phyloP scores from a whole-genome alignment of 92 coral and sea anemone species.

The Blastomussa wellsi region DNA sequence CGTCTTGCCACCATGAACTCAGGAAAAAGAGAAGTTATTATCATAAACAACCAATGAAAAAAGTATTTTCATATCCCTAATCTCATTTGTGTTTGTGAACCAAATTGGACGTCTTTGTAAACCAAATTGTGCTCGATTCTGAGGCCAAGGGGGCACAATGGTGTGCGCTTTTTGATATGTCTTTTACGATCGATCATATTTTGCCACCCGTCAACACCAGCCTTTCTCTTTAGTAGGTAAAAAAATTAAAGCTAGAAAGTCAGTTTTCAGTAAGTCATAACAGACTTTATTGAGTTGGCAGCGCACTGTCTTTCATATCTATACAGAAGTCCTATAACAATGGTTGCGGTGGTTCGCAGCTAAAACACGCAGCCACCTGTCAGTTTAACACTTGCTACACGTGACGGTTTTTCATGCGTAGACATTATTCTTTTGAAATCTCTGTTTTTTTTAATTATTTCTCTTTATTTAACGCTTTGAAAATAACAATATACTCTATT shows the following conservation, averaged over 20 bases:
- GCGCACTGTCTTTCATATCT: constrained; percentile 1
- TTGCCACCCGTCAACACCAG: background rate
- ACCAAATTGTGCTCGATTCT: background rate
- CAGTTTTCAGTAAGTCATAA: background rate
- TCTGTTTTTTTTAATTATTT: background rate
- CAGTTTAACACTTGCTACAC: background rate
- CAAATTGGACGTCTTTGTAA: background rate
- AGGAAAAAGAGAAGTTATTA: background rate
- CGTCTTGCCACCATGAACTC: background rate
- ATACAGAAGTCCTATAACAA: constrained; percentile 33
- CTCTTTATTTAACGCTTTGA: constrained; percentile 18
- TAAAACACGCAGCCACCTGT: constrained; percentile 29
- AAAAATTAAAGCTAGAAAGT: background rate
- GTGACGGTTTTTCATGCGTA: background rate
- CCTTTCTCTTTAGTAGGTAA: background rate
- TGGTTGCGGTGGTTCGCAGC: constrained; percentile 23
- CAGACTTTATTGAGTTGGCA: constrained; percentile 9
- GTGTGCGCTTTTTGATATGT: background rate
- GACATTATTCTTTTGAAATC: constrained; percentile 6
- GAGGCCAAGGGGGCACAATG: background rate
- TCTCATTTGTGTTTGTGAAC: background rate
- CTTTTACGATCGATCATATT: too few relatives aligned
- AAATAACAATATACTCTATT: constrained; percentile 37
- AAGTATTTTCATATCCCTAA: background rate
- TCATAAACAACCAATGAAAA: background rate